Conservation (phyloP, 2,113 vertebrate genomes). For the Carollia perspicillata region DNA sequence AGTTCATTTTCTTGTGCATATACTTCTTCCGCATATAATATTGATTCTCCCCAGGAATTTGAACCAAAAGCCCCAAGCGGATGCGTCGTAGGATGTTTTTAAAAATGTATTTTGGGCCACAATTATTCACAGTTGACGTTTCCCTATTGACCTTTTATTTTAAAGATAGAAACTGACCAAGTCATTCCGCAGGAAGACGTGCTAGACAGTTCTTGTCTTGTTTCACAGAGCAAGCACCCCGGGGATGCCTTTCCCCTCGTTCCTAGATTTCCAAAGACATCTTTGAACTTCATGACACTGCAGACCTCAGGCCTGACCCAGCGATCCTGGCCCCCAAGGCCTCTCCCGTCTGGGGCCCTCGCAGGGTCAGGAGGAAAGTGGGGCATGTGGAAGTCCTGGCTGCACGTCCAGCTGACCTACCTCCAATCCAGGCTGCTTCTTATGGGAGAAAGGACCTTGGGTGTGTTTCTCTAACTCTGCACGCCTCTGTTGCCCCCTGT, state of each 20-base stretch:
- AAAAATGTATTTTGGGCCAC: constrained; percentile 31
- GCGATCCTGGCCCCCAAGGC: not conserved
- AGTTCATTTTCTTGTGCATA: not conserved
- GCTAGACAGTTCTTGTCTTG: not conserved
- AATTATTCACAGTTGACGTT: not conserved
- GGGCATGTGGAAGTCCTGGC: no score
- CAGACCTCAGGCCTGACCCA: not conserved
- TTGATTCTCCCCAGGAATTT: not conserved
- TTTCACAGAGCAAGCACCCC: not conserved
- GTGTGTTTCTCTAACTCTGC: not conserved
- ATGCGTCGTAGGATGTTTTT: constrained; percentile 9
- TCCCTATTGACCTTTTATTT: constrained; percentile 31
- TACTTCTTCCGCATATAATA: not conserved
- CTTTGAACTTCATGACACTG: not conserved
- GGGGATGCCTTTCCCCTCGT: not conserved
- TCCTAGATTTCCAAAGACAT: not conserved
- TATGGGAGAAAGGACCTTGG: not conserved
- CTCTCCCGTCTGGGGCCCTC: not conserved
- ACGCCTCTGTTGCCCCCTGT: not conserved
- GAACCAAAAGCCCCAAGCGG: not conserved
- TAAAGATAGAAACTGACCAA: constrained; percentile 23
- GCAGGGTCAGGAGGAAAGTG: not conserved
- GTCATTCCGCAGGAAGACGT: not conserved
- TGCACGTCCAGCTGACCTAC: no score
- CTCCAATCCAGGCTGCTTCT: not conserved